A percentile compares a stretch with the other conserved stretches of the same genome.
These are phyloP conservation scores for Formica selysi DNA, from an alignment of 1,140 invertebrate species.

Conservation along the genomic window DNA sequence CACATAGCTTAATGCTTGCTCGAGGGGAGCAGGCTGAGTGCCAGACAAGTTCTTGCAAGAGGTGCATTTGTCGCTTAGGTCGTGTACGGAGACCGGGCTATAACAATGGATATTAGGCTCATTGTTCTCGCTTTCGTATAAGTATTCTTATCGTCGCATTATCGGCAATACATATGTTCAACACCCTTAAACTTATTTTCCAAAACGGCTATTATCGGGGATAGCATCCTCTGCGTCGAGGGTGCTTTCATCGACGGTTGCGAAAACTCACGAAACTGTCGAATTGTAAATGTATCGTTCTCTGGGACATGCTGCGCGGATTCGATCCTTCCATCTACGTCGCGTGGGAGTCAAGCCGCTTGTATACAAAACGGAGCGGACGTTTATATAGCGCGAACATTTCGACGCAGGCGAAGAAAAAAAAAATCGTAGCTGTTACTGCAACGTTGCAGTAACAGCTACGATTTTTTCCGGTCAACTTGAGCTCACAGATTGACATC, in stretches of 20 bases:
- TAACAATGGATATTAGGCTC: not conserved
- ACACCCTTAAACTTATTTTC: constrained; percentile 69
- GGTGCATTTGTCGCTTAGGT: constrained; percentile 47
- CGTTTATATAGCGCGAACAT: not conserved
- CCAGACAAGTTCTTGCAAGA: constrained; percentile 59
- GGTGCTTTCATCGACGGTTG: constrained; percentile 15
- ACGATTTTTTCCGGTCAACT: not conserved
- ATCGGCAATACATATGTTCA: constrained; percentile 63
- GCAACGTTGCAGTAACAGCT: not conserved
- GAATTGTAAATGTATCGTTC: constrained; percentile 80
- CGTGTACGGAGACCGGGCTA: constrained; percentile 44
- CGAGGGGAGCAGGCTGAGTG: constrained; percentile 41
- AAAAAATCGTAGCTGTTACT: not conserved
- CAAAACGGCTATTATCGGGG: not conserved
- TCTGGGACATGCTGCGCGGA: constrained; percentile 63
- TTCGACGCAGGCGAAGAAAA: not conserved
- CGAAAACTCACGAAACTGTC: constrained; percentile 73
- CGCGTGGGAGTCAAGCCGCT: not conserved
- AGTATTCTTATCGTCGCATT: constrained; percentile 71
- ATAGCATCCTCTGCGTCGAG: not conserved
- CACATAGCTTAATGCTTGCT: constrained; percentile 50
- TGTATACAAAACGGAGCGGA: not conserved
- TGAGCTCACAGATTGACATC: not conserved
- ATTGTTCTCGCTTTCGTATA: constrained; percentile 1
- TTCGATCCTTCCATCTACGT: constrained; percentile 40